Base-by-base conservation (phyloP, 2,888 invertebrate genomes). In the Torymus tubicola region DNA sequence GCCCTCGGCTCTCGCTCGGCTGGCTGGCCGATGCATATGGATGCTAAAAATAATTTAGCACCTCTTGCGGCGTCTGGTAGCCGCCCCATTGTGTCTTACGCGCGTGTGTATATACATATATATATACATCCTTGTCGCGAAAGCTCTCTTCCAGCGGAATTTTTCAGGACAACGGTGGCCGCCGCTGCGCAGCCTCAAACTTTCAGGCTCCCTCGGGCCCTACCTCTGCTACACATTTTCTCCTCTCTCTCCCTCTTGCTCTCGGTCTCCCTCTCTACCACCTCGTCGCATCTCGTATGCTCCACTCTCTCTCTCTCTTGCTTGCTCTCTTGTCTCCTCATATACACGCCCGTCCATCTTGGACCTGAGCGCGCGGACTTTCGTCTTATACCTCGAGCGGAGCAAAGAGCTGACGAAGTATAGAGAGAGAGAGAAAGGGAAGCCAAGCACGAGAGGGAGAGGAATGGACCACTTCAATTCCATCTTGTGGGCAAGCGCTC, bases 391-490 rank as follows among this genome's bases (percentile, higher is more conserved):
- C 50, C 73, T 73, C 42, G 13, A 31, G 55, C n/a, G 64, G n/a
- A 42, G 68, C 14, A 68, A 68, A 68, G 64, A 65, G 60, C 67
- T 76, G 69, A 76, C 61, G 57, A 61, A 68, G 68, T 18, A 53
- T 18, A 71, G 60, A 73, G 67, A 72, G 69, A 77, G 73, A 73
- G 42, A 71, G 69, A 64, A 64, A 82, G 73, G 63, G 58, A 78
- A 65, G 58, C 52, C 67, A 55, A 8, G 50, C 58, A 61, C 55
- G 21, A 57, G 72, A 64, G 61, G 78, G 80, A 70, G 71, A 79
- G 70, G 67, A 65, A 80, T 74, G 78, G 80, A 75, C 76, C 80
- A 83, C 83, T 85, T 82, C 85, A 86, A 86, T 86, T 86, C 84
- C 86, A 85, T 86, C 85, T 84, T 78, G 81, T 80, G 83, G 83